Base-by-base conservation (phyloP, 2,888 invertebrate species). In the Parnassius mnemosyne region DNA sequence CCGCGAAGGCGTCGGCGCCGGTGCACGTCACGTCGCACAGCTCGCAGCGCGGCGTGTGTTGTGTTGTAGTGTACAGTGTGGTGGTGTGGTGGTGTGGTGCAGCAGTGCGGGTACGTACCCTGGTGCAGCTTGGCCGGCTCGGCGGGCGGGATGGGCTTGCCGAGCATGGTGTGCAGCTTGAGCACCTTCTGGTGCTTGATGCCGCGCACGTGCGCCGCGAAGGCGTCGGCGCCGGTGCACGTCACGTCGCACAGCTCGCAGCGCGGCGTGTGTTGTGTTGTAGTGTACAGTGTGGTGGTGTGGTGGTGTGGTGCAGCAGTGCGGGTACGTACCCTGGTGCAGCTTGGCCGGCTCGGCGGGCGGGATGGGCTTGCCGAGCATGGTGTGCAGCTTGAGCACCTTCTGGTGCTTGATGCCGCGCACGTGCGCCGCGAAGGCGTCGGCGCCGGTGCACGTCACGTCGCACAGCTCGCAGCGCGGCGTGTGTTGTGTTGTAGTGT, bases 221-320 rank as follows among this genome's bases (percentile, higher is more conserved):
- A 99, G 0, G 99, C 99, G 92, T 99, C 99, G 61, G 97, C 96
- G 61, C 99, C 99, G 11, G 99, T 99, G 89, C 99, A 99, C 11
- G 98, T 98, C 10, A 99, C 98, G 92, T 99, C 98, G 78, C 99
- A 99, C 65, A 99, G 93, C 86, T 99, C 99, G 90, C 99, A 99
- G 70, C 98, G 95, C 76, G 98, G 83, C 92, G 94, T n/a, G n/a
- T n/a, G n/a, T n/a, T n/a, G n/a, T n/a, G n/a, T n/a, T n/a, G n/a
- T n/a, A n/a, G n/a, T n/a, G n/a, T n/a, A n/a, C n/a, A n/a, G n/a
- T n/a, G n/a, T n/a, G n/a, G n/a, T n/a, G n/a, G n/a, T n/a, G n/a
- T n/a, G n/a, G n/a, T n/a, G n/a, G n/a, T n/a, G n/a, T n/a, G n/a
- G n/a, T n/a, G n/a, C n/a, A n/a, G n/a, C n/a, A 7, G 34, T 34